phyloP scores from a whole-genome alignment of 2,888 invertebrate genomes.

The Ophraella communa region DNA sequence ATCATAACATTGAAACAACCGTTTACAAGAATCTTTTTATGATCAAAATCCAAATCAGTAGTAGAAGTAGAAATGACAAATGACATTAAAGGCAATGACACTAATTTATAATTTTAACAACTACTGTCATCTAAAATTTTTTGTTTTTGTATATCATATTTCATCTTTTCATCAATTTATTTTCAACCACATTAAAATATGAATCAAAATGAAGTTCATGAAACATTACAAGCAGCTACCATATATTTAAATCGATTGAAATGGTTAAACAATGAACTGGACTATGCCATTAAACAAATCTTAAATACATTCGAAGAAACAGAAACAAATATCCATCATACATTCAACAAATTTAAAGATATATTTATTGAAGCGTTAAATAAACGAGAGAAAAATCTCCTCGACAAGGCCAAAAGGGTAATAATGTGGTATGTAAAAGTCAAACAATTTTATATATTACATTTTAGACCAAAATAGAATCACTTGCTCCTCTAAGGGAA shows the following conservation, averaged over 20 bases:
- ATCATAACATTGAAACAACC: no score
- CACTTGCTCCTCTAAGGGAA: slow-evolving; percentile 56
- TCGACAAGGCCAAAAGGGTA: slow-evolving; percentile 46
- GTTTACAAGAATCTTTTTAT: no score
- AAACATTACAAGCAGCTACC: slow-evolving; percentile 51
- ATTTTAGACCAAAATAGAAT: slow-evolving; percentile 52
- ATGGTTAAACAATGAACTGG: slow-evolving; percentile 47
- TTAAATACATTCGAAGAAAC: slow-evolving; percentile 50
- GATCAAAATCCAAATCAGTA: neutral
- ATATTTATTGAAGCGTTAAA: slow-evolving; percentile 45
- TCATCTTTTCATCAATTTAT: neutral
- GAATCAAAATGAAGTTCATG: slow-evolving; percentile 49
- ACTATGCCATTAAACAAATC: slow-evolving; percentile 51
- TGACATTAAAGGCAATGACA: neutral
- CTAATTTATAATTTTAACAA: neutral
- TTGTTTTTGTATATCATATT: neutral
- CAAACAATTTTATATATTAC: neutral
- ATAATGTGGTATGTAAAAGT: neutral
- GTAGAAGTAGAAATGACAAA: neutral
- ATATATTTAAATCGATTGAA: slow-evolving; percentile 48
- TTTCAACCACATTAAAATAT: slow-evolving; percentile 16
- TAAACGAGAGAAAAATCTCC: slow-evolving; percentile 46
- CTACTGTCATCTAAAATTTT: slow-evolving; percentile 5
- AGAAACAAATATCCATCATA: slow-evolving; percentile 46
- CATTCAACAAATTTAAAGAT: slow-evolving; percentile 49